A percentile compares a stretch with the other conserved stretches of the same genome.
phyloP scores from a whole-genome alignment of 2,113 vertebrate species.

The Neogale vison region DNA sequence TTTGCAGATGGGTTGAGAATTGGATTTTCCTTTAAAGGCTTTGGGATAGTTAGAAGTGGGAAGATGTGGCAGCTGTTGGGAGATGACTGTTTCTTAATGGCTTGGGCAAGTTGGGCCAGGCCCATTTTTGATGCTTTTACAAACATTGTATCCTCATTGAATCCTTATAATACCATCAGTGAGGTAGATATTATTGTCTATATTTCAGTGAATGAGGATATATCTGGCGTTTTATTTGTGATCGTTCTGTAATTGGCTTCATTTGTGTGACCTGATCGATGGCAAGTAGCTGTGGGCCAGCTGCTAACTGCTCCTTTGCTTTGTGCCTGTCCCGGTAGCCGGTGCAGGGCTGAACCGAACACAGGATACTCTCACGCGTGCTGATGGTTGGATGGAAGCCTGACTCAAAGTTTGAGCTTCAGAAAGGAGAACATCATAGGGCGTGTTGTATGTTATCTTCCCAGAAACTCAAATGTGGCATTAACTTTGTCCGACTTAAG shows the following conservation, averaged over 20 bases:
- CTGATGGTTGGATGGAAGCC: background rate
- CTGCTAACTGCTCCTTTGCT: background rate
- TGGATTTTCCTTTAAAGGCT: background rate
- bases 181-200: background rate
- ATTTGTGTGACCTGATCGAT: accelerated
- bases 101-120: background rate
- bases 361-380: accelerated
- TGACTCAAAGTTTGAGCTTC: background rate
- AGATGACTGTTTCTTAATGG: background rate
- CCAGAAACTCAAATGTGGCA: background rate
- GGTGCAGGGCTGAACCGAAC: background rate
- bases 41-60: background rate
- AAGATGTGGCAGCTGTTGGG: background rate
- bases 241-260: background rate
- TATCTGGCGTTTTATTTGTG: background rate
- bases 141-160: background rate
- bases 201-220: background rate
- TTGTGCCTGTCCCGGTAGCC: background rate
- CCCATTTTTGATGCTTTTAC: background rate
- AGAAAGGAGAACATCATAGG: background rate
- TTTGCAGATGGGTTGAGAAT: background rate
- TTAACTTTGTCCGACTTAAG: background rate
- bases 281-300: background rate
- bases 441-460: background rate
- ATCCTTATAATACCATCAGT: background rate